Evolutionary conservation across 2,113 vertebrate genomes (phyloP).

Genomic region (Ciconia maguari): DNA sequence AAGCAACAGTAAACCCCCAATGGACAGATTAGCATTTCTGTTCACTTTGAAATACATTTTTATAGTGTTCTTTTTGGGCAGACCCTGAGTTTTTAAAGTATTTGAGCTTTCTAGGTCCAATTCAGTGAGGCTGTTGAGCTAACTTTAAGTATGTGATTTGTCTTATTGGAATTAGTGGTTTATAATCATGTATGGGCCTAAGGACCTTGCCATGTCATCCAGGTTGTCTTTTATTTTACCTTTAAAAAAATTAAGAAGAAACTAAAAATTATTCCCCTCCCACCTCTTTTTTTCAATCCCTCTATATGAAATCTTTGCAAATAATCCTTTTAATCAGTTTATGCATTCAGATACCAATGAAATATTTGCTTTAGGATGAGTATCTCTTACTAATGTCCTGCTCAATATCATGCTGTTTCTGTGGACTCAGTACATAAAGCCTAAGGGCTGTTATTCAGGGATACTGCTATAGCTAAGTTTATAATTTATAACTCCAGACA

Average conservation of each 20-base stretch:
- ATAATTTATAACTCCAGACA: conserved; percentile 25
- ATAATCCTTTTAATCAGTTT: not conserved
- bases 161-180: not conserved
- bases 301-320: not conserved
- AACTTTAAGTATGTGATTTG: not conserved
- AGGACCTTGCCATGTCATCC: not conserved
- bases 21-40: not conserved
- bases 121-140: not conserved
- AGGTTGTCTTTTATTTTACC: not conserved
- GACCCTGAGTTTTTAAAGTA: not conserved
- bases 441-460: not conserved
- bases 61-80: not conserved
- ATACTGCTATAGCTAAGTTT: not conserved
- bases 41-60: not conserved
- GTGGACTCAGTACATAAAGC: not conserved
- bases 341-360: not conserved
- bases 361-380: not conserved
- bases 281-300: not conserved
- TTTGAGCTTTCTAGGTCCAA: not conserved
- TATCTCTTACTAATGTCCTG: not conserved
- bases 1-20: not conserved
- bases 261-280: not conserved
- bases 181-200: not conserved
- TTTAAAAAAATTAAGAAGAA: not conserved
- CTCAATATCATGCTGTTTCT: not conserved